Conservation (phyloP, 2,113 vertebrate species). For the Tragelaphus scriptus region DNA sequence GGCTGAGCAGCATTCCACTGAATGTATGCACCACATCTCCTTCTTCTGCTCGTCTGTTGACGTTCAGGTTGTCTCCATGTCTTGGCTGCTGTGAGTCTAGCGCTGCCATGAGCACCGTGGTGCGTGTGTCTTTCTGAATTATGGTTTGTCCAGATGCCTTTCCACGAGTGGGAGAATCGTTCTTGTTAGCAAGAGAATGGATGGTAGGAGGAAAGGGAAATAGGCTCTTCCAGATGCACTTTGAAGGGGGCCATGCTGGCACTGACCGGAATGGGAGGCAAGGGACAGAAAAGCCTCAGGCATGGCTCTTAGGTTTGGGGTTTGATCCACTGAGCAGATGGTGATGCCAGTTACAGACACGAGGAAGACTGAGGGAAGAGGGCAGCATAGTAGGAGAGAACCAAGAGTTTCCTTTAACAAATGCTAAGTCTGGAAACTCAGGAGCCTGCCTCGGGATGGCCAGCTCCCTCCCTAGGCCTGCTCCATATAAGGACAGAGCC, state of each 20-base stretch:
- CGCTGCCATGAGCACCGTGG: accelerated
- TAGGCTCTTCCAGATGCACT: not conserved
- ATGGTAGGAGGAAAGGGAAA: not conserved
- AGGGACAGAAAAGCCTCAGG: not conserved
- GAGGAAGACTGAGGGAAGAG: too few species aligned
- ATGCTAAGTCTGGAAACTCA: not conserved
- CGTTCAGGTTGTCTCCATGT: not conserved
- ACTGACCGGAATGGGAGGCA: not conserved
- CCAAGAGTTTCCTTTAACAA: not conserved
- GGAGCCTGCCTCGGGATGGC: not conserved
- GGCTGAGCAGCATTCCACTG: too few species aligned
- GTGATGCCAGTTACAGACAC: not conserved
- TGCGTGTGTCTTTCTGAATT: not conserved
- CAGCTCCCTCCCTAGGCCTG: not conserved
- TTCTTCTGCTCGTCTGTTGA: not conserved
- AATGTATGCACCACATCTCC: accelerated
- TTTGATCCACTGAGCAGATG: not conserved
- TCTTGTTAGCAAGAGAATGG: not conserved
- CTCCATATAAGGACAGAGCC: not conserved
- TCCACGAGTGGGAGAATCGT: not conserved
- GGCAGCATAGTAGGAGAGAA: not conserved
- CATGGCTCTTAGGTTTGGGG: not conserved
- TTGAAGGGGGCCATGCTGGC: not conserved
- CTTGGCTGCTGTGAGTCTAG: not conserved
- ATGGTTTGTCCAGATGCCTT: not conserved